phyloP scores from a whole-genome alignment of 2,797 vertebrate species.

The Tinamus major region DNA sequence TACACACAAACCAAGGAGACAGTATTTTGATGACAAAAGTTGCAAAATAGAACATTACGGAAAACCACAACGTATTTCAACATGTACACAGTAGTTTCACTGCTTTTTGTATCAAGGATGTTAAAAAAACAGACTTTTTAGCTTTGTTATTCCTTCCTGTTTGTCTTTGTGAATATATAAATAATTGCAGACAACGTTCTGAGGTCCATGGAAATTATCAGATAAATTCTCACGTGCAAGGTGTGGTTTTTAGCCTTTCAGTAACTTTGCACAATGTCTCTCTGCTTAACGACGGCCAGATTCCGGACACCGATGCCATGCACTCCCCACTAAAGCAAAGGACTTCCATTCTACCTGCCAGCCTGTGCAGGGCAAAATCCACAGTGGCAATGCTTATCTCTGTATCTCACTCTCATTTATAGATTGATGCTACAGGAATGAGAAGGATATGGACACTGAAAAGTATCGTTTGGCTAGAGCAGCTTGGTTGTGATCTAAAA shows the following conservation, averaged over 20 bases:
- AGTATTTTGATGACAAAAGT: neutral
- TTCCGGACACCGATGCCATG: neutral
- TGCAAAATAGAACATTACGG: neutral
- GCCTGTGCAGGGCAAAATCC: neutral
- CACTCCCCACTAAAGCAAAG: neutral
- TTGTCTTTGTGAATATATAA: neutral
- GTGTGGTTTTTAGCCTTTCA: neutral
- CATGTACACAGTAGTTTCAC: neutral
- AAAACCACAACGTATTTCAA: neutral
- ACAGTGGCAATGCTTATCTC: fast-evolving
- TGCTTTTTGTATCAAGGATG: neutral
- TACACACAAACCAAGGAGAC: neutral
- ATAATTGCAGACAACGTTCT: neutral
- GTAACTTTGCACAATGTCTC: neutral
- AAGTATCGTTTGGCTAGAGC: neutral
- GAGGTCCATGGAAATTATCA: neutral
- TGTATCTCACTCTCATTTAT: neutral
- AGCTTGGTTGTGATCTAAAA: neutral
- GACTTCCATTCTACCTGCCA: neutral
- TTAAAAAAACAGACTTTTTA: neutral
- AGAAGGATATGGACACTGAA: neutral
- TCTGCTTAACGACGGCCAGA: neutral
- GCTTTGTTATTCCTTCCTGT: neutral
- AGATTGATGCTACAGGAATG: neutral
- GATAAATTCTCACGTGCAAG: neutral